Conservation (phyloP, 2,888 invertebrate genomes). For the Leucophora obtusa region DNA sequence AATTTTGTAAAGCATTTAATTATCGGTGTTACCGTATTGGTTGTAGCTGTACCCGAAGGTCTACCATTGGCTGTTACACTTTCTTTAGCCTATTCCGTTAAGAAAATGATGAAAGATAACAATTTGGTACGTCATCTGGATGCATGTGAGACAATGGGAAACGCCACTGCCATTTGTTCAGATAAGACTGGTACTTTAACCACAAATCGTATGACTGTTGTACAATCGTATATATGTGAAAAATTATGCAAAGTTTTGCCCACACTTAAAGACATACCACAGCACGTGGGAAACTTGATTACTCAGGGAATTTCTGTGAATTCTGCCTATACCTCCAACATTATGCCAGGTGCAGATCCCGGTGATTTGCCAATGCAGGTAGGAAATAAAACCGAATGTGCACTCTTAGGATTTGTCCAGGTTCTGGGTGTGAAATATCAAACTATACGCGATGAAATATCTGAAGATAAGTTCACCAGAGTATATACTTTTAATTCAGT, state of each 20-base stretch:
- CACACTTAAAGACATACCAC: slow-evolving; percentile 90
- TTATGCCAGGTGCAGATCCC: slow-evolving; percentile 90
- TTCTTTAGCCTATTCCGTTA: slow-evolving; percentile 99
- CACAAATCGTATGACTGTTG: slow-evolving; percentile 99
- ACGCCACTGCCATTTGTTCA: slow-evolving; percentile 99
- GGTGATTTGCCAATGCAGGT: slow-evolving; percentile 94
- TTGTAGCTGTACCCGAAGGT: slow-evolving; percentile 99
- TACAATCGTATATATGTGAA: slow-evolving; percentile 97
- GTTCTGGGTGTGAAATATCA: slow-evolving; percentile 96
- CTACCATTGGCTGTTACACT: slow-evolving; percentile 98
- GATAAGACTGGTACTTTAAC: slow-evolving; percentile 99
- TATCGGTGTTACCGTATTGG: slow-evolving; percentile 99
- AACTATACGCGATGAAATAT: slow-evolving; percentile 90
- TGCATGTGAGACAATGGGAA: slow-evolving; percentile 99
- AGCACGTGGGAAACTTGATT: slow-evolving; percentile 89
- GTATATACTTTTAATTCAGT: slow-evolving; percentile 99
- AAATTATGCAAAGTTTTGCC: slow-evolving; percentile 93
- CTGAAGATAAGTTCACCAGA: slow-evolving; percentile 94
- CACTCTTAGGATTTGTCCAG: slow-evolving; percentile 95
- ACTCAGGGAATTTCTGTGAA: slow-evolving; percentile 94
- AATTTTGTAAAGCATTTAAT: slow-evolving; percentile 98
- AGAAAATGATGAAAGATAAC: slow-evolving; percentile 99
- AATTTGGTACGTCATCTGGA: slow-evolving; percentile 99
- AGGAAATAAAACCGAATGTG: slow-evolving; percentile 99
- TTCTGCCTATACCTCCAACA: slow-evolving; percentile 97